Conservation (phyloP, 2,113 vertebrate species). For the Ceyx melanurus region DNA sequence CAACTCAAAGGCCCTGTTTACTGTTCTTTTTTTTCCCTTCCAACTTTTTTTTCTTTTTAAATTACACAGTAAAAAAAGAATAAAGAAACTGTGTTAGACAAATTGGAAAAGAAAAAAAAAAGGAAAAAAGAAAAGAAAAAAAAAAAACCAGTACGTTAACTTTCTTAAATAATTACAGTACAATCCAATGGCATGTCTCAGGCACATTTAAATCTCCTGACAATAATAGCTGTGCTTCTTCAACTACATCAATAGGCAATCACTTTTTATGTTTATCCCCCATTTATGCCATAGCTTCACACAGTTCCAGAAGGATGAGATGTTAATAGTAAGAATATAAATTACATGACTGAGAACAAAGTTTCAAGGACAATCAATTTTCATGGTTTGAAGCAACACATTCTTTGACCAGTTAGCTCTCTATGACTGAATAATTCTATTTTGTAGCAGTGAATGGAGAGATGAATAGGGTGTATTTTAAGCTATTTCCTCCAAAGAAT, state of each 20-base stretch:
- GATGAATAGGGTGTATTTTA: not conserved
- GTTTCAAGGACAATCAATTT: constrained; percentile 26
- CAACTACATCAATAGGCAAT: not conserved
- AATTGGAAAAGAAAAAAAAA: rapidly evolving
- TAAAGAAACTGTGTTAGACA: not conserved
- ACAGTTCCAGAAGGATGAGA: not conserved
- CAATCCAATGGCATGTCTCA: not conserved
- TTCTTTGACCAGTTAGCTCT: not conserved
- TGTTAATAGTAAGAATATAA: not conserved
- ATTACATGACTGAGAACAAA: constrained; percentile 16
- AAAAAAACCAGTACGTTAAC: rapidly evolving
- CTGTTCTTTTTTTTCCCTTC: not conserved
- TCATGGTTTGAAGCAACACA: not conserved
- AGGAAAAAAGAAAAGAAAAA: too few species aligned
- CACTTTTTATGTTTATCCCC: not conserved
- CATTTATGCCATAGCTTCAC: not conserved
- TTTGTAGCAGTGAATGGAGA: not conserved
- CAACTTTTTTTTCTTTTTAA: not conserved
- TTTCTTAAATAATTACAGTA: not conserved
- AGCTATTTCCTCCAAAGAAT: not conserved
- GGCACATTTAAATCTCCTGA: not conserved
- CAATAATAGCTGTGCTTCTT: not conserved
- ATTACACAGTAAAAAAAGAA: not conserved
- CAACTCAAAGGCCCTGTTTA: not conserved
- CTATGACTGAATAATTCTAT: not conserved